Conservation (phyloP, 2,797 vertebrate genomes). For the Pangasius krempfi region DNA sequence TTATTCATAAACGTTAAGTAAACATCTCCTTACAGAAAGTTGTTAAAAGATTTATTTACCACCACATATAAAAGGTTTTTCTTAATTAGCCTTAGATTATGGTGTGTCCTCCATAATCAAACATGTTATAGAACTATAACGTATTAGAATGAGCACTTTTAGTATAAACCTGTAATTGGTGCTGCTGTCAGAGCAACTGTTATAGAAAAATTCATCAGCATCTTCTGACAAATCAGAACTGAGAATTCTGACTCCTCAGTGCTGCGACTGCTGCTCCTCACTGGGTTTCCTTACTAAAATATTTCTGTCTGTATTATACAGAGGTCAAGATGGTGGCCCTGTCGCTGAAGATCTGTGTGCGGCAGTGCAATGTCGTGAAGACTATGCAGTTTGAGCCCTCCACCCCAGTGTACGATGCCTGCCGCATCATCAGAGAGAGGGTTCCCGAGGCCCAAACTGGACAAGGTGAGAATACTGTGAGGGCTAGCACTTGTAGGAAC, state of each 20-base stretch:
- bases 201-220: background rate
- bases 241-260: background rate
- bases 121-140: background rate
- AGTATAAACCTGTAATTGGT: background rate
- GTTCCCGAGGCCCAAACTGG: conserved; percentile 95
- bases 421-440: conserved; percentile 91
- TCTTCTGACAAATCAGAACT: background rate
- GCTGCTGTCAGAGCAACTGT: background rate
- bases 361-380: conserved; percentile 98
- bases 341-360: conserved; percentile 96
- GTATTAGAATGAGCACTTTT: background rate
- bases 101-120: too few species aligned
- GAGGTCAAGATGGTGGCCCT: conserved; percentile 90
- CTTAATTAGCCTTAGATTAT: background rate
- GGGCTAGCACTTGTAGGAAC: background rate
- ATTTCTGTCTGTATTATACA: conserved; percentile 61
- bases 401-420: conserved; percentile 95
- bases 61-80: background rate
- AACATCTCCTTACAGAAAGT: background rate
- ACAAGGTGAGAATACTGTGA: conserved; percentile 79
- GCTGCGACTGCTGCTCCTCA: too few species aligned
- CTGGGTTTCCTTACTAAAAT: background rate
- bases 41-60: background rate
- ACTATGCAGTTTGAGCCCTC: conserved; percentile 98
- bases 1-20: background rate